Conservation (phyloP, 2,888 invertebrate genomes). For the Atrina japonica region DNA sequence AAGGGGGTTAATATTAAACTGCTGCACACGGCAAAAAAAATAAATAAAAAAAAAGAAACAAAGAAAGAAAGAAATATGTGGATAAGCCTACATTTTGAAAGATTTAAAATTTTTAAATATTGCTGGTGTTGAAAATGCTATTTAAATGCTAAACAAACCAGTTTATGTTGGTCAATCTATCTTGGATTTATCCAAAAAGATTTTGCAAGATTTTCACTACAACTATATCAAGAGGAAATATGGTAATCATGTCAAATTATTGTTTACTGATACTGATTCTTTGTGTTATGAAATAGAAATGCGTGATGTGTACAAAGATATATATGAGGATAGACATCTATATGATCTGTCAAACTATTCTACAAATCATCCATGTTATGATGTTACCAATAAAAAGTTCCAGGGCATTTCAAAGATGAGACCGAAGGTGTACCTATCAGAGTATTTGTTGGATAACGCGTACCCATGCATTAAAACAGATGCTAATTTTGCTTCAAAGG, state of each 20-base stretch:
- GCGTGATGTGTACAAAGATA: slow-evolving; percentile 24
- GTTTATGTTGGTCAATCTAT: slow-evolving; percentile 23
- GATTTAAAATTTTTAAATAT: slow-evolving; percentile 35
- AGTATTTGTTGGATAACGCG: slow-evolving; percentile 17
- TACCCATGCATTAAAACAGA: slow-evolving; percentile 23
- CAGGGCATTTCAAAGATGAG: neutral
- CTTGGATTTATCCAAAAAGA: slow-evolving; percentile 12
- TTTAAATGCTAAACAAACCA: slow-evolving; percentile 27
- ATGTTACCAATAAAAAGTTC: slow-evolving; percentile 14
- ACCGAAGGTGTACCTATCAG: neutral
- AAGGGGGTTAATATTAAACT: slow-evolving; percentile 11
- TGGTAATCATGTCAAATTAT: slow-evolving; percentile 14
- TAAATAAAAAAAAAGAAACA: too few species aligned
- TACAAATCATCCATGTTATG: slow-evolving; percentile 7
- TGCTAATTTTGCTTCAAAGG: too few species aligned
- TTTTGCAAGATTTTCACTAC: slow-evolving; percentile 36
- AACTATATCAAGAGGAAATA: slow-evolving; percentile 24
- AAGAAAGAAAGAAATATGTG: too few species aligned
- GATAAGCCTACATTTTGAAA: slow-evolving; percentile 26
- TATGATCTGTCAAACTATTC: slow-evolving; percentile 14
- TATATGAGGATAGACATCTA: neutral
- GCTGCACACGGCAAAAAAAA: slow-evolving; percentile 7
- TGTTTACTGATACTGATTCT: slow-evolving; percentile 32
- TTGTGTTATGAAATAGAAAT: slow-evolving; percentile 21
- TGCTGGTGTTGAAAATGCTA: slow-evolving; percentile 25